These are phyloP conservation scores for Leucopsar rothschildi DNA, from an alignment of 2,113 vertebrate genomes.

Conservation along the genomic window DNA sequence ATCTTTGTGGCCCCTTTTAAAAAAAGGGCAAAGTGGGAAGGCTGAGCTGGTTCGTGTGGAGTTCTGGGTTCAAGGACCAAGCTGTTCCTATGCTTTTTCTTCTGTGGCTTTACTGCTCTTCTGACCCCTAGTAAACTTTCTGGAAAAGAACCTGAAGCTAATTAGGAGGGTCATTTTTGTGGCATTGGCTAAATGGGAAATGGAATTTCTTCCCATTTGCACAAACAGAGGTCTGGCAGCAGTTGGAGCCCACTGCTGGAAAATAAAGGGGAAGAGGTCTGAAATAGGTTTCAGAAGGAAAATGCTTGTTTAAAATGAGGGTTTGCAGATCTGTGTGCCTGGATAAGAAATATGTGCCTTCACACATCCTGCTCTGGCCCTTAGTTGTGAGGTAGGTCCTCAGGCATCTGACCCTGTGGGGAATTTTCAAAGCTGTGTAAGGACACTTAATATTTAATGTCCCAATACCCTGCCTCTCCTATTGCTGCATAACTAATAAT, in stretches of 20 bases:
- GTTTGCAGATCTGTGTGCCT: neutral
- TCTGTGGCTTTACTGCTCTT: neutral
- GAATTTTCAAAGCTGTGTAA: neutral
- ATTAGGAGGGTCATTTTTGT: conserved; percentile 6
- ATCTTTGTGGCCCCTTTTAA: neutral
- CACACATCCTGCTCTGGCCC: neutral
- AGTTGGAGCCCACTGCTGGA: neutral
- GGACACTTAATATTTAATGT: neutral
- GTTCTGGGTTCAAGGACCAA: neutral
- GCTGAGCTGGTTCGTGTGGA: neutral
- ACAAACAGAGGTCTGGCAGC: neutral
- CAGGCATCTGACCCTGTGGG: neutral
- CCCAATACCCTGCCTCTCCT: neutral
- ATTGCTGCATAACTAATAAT: neutral
- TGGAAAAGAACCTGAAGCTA: conserved; percentile 1
- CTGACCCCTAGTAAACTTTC: neutral
- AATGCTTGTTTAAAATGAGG: neutral
- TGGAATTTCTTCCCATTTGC: neutral
- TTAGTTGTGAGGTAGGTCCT: neutral
- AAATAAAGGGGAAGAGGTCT: neutral
- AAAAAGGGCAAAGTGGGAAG: neutral
- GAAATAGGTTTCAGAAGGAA: neutral
- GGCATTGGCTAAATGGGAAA: neutral
- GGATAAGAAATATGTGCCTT: neutral
- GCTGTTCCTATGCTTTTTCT: neutral